A percentile compares a stretch with the other conserved stretches of the same genome.
Evolutionary conservation across 2,797 vertebrate genomes (phyloP).

Genomic region (Xenopus petersii): DNA sequence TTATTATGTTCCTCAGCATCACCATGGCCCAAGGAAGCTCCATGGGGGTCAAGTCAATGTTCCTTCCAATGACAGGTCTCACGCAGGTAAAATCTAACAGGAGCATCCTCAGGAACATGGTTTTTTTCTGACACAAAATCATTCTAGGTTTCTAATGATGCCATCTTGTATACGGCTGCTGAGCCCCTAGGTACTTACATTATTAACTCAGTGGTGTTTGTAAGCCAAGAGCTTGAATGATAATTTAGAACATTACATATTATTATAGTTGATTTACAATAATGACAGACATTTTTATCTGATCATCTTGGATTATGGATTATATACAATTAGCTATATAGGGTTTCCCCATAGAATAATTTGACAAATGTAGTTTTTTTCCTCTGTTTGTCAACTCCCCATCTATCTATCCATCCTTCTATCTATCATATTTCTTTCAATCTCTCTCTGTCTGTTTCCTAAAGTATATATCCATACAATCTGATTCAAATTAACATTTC

Average conservation of each 20-base stretch:
- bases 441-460: too few species aligned
- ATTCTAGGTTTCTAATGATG: conserved; percentile 21
- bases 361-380: too few species aligned
- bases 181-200: conserved; percentile 1
- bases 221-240: conserved; percentile 18
- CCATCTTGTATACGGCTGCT: conserved; percentile 25
- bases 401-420: too few species aligned
- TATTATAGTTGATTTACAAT: conserved; percentile 18
- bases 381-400: too few species aligned
- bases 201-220: conserved; percentile 13
- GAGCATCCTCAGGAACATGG: conserved; percentile 25
- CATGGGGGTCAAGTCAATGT: conserved; percentile 4
- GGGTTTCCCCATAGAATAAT: too few species aligned
- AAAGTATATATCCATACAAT: too few species aligned
- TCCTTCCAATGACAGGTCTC: conserved; percentile 19
- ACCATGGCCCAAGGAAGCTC: neutral
- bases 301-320: too few species aligned
- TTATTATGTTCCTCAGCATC: neutral
- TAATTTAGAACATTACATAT: conserved; percentile 25
- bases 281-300: too few species aligned
- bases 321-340: too few species aligned
- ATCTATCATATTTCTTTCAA: too few species aligned
- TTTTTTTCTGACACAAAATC: conserved; percentile 31
- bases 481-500: too few species aligned
- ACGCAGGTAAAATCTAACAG: conserved; percentile 18